A percentile compares a stretch with the other conserved stretches of the same genome.
phyloP scores from a whole-genome alignment of 2,797 vertebrate species.

The Pangasius macronema region DNA sequence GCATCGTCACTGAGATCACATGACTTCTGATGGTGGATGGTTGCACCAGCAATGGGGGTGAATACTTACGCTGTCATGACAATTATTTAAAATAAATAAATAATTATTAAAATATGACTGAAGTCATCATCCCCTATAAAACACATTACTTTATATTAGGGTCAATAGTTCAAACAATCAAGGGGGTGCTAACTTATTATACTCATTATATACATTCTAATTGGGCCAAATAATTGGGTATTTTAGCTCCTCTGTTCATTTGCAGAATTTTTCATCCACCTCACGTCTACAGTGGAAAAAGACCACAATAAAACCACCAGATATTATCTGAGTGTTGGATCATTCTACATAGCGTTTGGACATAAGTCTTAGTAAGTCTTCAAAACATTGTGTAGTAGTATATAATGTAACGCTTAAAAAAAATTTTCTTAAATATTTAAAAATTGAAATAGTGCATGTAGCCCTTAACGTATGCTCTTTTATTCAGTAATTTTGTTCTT shows the following conservation, averaged over 20 bases:
- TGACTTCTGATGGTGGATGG: not conserved
- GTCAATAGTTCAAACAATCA: not conserved
- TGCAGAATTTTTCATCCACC: not conserved
- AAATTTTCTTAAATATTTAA: not conserved
- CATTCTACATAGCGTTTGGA: not conserved
- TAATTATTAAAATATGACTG: no score
- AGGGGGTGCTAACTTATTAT: not conserved
- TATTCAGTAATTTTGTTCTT: not conserved
- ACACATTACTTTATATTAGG: no score
- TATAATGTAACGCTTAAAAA: not conserved
- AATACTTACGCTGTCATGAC: not conserved
- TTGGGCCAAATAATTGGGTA: not conserved
- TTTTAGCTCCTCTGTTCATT: not conserved
- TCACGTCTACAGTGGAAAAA: not conserved
- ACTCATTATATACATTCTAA: not conserved
- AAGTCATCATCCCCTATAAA: no score
- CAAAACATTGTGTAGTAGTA: not conserved
- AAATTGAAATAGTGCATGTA: not conserved
- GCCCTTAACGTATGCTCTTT: not conserved
- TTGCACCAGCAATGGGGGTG: no score
- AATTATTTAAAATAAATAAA: no score
- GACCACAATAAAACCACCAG: not conserved
- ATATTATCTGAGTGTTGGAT: not conserved
- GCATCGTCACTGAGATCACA: not conserved
- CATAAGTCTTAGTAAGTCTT: not conserved